These are phyloP conservation scores for Merops nubicus DNA, from an alignment of 2,113 vertebrate genomes.

Conservation along the genomic window DNA sequence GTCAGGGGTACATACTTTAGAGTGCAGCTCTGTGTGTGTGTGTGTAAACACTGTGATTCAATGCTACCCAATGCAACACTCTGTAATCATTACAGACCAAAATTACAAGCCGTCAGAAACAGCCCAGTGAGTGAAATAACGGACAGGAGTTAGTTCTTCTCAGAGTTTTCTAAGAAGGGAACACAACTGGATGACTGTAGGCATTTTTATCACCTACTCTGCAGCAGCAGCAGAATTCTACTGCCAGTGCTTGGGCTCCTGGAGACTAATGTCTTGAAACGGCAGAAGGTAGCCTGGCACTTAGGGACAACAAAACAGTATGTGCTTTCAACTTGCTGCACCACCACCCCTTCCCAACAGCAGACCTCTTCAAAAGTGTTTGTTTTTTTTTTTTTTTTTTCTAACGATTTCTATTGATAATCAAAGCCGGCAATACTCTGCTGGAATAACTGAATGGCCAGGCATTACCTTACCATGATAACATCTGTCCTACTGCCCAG, in stretches of 20 bases:
- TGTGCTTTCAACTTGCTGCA: not conserved
- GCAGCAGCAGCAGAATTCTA: not conserved
- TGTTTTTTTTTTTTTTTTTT: accelerated
- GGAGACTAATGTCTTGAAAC: not conserved
- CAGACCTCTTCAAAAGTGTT: accelerated
- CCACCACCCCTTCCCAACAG: not conserved
- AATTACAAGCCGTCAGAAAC: not conserved
- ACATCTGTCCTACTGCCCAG: not conserved
- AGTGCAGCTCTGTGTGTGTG: not conserved
- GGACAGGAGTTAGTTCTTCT: not conserved
- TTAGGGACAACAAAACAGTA: not conserved
- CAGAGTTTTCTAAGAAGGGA: not conserved
- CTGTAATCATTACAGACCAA: not conserved
- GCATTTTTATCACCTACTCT: not conserved
- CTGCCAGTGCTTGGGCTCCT: not conserved
- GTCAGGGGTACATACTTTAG: not conserved
- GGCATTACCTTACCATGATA: not conserved
- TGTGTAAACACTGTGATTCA: not conserved
- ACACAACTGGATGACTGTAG: not conserved
- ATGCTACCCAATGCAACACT: not conserved
- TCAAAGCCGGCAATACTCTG: not conserved
- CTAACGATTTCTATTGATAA: not conserved
- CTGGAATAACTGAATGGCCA: not conserved
- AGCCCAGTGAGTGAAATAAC: not conserved
- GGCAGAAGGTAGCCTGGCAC: not conserved